Conservation (phyloP, 92 coral and sea anemone genomes). For the Zoanthus sociatus region DNA sequence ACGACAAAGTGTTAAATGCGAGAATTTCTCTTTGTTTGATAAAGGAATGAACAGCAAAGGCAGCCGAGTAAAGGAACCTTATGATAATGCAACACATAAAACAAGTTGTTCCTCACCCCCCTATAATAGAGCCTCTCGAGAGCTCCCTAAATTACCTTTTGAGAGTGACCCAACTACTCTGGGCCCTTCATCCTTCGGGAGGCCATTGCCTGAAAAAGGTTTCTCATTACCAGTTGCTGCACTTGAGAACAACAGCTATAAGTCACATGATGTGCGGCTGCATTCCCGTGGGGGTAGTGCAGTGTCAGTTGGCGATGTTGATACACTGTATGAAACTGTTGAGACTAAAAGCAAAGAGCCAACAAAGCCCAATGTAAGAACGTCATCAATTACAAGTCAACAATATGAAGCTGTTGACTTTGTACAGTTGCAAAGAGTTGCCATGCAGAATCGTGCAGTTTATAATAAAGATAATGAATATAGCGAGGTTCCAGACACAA, state of each 20-base stretch:
- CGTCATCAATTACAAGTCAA: conserved; percentile 13
- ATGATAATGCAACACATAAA: neutral
- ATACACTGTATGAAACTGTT: conserved; percentile 27
- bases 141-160: conserved; percentile 26
- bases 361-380: neutral
- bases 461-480: neutral
- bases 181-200: neutral
- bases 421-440: conserved; percentile 6
- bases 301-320: neutral
- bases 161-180: conserved; percentile 19
- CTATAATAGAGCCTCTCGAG: conserved; percentile 16
- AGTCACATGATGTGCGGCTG: neutral
- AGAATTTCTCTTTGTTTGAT: neutral
- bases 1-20: conserved; percentile 17
- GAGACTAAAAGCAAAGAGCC: conserved; percentile 8
- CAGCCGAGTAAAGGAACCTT: neutral
- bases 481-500: conserved; percentile 9
- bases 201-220: conserved; percentile 8
- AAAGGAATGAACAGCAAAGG: conserved; percentile 4
- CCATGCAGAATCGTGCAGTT: neutral
- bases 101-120: conserved; percentile 24
- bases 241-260: conserved; percentile 1
- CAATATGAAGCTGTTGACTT: conserved; percentile 43
- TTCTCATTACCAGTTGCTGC: neutral
- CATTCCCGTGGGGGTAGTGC: neutral